Conservation (phyloP, 2,113 vertebrate genomes). For the Oreochromis tanganicae region DNA sequence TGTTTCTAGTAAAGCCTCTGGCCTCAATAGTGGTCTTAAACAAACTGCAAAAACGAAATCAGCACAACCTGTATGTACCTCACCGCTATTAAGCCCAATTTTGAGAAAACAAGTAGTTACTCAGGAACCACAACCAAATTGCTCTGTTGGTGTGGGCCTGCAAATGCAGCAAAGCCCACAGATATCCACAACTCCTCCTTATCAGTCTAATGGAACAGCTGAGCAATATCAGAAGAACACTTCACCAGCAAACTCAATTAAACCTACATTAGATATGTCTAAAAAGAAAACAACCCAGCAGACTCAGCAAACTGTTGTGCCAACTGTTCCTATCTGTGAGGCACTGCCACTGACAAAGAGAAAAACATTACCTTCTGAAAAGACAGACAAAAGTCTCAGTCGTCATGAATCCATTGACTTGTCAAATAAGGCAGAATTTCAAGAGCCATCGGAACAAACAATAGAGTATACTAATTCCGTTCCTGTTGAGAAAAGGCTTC, state of each 20-base stretch:
- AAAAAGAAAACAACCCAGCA: background rate
- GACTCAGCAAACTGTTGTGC: background rate
- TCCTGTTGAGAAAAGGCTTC: background rate
- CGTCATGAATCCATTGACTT: constrained; percentile 42
- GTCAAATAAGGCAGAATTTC: constrained; percentile 9
- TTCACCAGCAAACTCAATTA: constrained; percentile 61
- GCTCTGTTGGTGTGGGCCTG: background rate
- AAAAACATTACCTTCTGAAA: background rate
- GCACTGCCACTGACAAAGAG: constrained; percentile 54
- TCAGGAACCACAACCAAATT: background rate
- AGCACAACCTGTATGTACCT: background rate
- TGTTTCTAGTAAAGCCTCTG: background rate
- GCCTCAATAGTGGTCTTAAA: background rate
- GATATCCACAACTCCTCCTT: background rate
- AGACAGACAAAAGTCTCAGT: background rate
- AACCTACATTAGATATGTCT: constrained; percentile 67
- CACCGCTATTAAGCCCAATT: background rate
- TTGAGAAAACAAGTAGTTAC: background rate
- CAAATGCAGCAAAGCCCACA: background rate
- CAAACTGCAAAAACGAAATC: background rate
- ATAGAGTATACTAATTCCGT: background rate
- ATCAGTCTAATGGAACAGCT: background rate
- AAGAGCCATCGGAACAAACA: background rate
- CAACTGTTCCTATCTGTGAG: constrained; percentile 7
- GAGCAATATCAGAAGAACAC: constrained; percentile 17